Evolutionary conservation across 2,113 vertebrate genomes (phyloP).

Genomic region (Nothobranchius furzeri): DNA sequence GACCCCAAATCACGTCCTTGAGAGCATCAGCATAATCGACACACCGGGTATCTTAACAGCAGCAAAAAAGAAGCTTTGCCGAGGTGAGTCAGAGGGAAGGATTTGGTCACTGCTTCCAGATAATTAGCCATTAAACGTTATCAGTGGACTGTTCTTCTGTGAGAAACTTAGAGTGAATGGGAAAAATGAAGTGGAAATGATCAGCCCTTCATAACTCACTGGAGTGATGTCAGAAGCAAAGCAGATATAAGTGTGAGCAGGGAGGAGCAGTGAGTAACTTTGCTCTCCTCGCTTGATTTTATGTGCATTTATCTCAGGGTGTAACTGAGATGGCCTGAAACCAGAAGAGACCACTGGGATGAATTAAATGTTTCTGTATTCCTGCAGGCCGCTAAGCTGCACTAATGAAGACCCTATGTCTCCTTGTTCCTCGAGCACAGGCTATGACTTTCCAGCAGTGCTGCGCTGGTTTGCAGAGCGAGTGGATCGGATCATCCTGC

Average conservation of each 20-base stretch:
- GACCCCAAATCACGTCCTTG: constrained; percentile 85
- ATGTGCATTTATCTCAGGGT: constrained; percentile 55
- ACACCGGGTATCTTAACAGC: constrained; percentile 88
- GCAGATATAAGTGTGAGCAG: constrained; percentile 8
- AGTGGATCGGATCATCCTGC: constrained; percentile 89
- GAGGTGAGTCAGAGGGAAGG: constrained; percentile 69
- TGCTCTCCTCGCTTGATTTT: constrained; percentile 44
- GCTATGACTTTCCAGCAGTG: constrained; percentile 88
- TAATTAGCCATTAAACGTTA: not conserved
- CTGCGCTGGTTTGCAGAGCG: constrained; percentile 90
- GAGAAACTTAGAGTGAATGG: not conserved
- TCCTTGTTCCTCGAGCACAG: constrained; percentile 58
- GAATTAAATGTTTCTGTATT: constrained; percentile 24
- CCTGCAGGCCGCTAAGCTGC: constrained; percentile 18
- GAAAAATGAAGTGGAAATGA: constrained; percentile 6
- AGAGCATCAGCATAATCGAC: constrained; percentile 88
- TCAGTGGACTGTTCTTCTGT: constrained; percentile 1
- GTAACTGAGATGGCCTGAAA: constrained; percentile 54
- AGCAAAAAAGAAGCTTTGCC: constrained; percentile 83
- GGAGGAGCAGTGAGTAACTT: constrained; percentile 19
- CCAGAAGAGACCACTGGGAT: constrained; percentile 47
- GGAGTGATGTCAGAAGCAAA: not conserved
- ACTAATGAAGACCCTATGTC: constrained; percentile 57
- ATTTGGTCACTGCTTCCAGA: not conserved
- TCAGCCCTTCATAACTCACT: constrained; percentile 9